phyloP scores from a whole-genome alignment of 2,113 vertebrate genomes.

The Paedocypris sp. region DNA sequence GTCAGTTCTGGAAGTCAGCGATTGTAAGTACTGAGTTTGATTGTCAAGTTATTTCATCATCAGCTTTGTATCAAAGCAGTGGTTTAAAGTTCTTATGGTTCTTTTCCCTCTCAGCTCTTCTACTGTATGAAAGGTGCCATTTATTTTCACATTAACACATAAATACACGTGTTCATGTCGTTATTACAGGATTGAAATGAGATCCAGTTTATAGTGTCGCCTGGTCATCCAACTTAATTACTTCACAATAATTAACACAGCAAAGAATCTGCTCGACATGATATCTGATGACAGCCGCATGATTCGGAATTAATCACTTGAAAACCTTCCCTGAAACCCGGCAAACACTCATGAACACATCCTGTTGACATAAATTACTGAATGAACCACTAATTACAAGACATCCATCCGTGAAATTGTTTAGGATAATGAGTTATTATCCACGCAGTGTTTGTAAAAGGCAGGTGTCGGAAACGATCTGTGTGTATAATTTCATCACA shows the following conservation, averaged over 20 bases:
- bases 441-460: conserved; percentile 9
- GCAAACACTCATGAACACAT: conserved; percentile 14
- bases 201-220: neutral
- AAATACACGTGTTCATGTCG: neutral
- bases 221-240: conserved; percentile 9
- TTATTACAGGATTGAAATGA: neutral
- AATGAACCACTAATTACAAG: conserved; percentile 19
- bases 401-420: neutral
- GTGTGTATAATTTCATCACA: no score
- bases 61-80: no score
- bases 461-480: neutral
- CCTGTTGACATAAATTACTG: conserved; percentile 3
- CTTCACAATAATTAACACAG: conserved; percentile 5
- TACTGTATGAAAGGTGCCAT: no score
- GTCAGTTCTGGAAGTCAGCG: neutral
- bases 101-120: no score
- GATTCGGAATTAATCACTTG: conserved; percentile 24
- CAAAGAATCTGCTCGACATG: conserved; percentile 17
- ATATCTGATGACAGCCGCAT: conserved; percentile 7
- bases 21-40: no score
- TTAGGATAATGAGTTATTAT: conserved; percentile 15
- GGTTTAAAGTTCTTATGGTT: no score
- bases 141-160: conserved; percentile 13
- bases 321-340: conserved; percentile 17
- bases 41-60: no score